Evolutionary conservation across 2,113 vertebrate species (phyloP).

Genomic region (Zosterops borbonicus): DNA sequence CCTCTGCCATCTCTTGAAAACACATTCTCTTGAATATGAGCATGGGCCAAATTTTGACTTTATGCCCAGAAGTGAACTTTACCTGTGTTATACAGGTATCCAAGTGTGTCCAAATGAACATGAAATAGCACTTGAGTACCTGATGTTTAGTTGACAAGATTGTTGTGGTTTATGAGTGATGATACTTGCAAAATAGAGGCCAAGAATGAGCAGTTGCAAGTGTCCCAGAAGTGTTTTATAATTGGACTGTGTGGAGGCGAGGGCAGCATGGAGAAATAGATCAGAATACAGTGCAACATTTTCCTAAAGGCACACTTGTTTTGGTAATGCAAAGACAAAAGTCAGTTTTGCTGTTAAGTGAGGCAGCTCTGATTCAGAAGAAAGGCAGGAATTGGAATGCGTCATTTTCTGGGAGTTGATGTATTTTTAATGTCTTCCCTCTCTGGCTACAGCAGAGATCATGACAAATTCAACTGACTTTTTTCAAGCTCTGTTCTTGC

Average conservation of each 20-base stretch:
- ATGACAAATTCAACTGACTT: background rate
- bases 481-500: background rate
- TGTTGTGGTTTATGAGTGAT: background rate
- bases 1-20: background rate
- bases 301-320: background rate
- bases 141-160: background rate
- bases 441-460: background rate
- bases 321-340: background rate
- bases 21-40: background rate
- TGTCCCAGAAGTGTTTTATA: background rate
- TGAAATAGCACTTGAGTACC: background rate
- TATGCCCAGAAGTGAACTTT: background rate
- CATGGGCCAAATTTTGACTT: background rate
- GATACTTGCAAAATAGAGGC: background rate
- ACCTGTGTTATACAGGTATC: background rate
- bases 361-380: background rate
- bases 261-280: background rate
- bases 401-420: background rate
- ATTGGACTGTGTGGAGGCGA: background rate
- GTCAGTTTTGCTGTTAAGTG: background rate
- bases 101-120: background rate
- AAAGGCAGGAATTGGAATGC: background rate
- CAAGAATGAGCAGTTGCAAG: background rate
- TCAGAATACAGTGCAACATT: background rate
- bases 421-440: background rate